Base-by-base conservation (phyloP, 37 sponge, comb jelly and placozoan species). In the Tethya wilhelma region DNA sequence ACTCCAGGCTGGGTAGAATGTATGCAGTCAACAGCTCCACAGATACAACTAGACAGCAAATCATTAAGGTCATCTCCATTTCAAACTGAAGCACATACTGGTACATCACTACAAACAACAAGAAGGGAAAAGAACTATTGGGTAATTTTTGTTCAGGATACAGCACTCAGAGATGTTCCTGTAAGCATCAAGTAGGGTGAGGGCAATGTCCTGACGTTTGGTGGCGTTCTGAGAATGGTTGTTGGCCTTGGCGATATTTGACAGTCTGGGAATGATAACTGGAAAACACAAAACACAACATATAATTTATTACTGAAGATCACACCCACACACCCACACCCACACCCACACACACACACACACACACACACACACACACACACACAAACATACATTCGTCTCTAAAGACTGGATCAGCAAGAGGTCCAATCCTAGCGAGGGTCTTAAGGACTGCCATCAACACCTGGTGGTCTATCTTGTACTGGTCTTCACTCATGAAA, bases 361-460 rank as follows among this genome's bases (percentile, higher is more conserved):
- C n/a, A n/a, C n/a, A n/a, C n/a, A n/a, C n/a, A n/a, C n/a, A n/a
- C n/a, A n/a, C n/a, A n/a, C n/a, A n/a, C n/a, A n/a, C n/a, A 49
- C 17, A 2, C 4, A 55, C 55, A 3, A 7, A 59, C 93, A 74
- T 78, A 95, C 96, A 95, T 43, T 89, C 90, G 41, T 95, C 96
- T 56, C 96, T 67, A 64, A 95, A 92, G 44, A 81, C 89, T 11
- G 96, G 93, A 71, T 95, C 96, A 11, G 84, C 90, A 33, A 86
- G 75, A 38, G 93, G 94, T 38, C 87, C 90, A 31, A 89, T 89
- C 56, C 55, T 84, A 6, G 87, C 89, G 59, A 95, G 78, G 4
- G 93, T 92, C 38, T 83, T 73, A 38, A 95, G 82, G 4, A 95
- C 65, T 11, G 80, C 80, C 79, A 83, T 64, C 4, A 86, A 65